Evolutionary conservation across 1,140 invertebrate genomes (phyloP), one percentile per base, ranked within the genome.

Genomic region (Oscheius sp.): DNA sequence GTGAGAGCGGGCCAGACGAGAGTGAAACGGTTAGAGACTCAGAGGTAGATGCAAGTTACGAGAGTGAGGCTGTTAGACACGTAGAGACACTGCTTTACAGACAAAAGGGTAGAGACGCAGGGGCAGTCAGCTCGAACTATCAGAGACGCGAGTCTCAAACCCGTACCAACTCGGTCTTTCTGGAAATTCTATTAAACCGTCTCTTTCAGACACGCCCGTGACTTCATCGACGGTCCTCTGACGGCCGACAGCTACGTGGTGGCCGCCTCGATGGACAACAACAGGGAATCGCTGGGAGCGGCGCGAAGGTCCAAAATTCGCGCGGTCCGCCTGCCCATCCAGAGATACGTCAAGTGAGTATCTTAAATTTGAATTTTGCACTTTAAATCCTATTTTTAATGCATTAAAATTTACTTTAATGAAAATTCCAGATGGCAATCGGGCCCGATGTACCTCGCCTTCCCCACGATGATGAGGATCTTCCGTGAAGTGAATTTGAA

Each of bases 301-400:
- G 59, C 59, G 4, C 10, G 34, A 18, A 63, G 23, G 29, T 20
- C 4, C 10, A 31, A 31, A 13, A 32, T 63, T 31, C 3, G 34
- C 3, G 29, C 59, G 7, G 28, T 34, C 10, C 10, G 29, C 26
- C 59, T 63, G 18, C 59, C 59, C 7, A 63, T 63, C 4, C 13
- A 63, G 29, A 63, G 23, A 63, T 63, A 63, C 23, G 29, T 63
- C 29, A 63, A 63, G 59, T 63, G 34, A 32, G 59, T 36, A 7
- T 31, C 26, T 63, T 13, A n/a, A n/a, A n/a, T n/a, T n/a, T n/a
- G n/a, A n/a, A 28, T 58, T 7, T 58, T 20, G 52, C 52, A 58
- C n/a, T 58, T 20, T 58, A 20, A n/a, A 28, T 58, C 23, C 52
- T n/a, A 28, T 58, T 20, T 58, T 23, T 28, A 58, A 58, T 58